Percentiles rank a stretch among this genome's conserved stretches.
Conservation (phyloP, 2,113 vertebrate genomes). For the Myrmecophaga tridactyla region DNA sequence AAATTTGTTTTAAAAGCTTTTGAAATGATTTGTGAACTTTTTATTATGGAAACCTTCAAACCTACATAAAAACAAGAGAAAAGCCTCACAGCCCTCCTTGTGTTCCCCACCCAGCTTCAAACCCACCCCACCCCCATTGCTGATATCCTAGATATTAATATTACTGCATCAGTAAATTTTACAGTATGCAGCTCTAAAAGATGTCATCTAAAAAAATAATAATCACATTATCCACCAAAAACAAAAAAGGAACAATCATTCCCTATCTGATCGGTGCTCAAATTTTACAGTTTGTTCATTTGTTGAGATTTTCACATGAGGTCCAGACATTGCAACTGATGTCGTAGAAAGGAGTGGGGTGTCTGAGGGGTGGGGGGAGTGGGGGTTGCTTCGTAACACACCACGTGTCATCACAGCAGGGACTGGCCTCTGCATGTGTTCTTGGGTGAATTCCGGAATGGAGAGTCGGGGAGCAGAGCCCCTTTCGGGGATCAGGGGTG, state of each 20-base stretch:
- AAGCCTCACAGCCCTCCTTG: rapidly evolving
- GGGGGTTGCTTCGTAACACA: neutral
- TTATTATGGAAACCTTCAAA: neutral
- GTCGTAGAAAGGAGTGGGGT: neutral
- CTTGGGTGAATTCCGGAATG: constrained; percentile 44
- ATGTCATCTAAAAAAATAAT: neutral
- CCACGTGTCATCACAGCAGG: rapidly evolving
- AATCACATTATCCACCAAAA: neutral
- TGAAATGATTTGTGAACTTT: neutral
- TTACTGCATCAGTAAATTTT: neutral
- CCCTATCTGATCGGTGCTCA: neutral
- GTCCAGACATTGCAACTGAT: too few species aligned
- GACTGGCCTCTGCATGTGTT: neutral
- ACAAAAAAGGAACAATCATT: neutral
- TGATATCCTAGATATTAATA: neutral
- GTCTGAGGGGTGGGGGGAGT: rapidly evolving
- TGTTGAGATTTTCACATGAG: neutral
- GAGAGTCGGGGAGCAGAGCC: constrained; percentile 94
- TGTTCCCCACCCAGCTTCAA: neutral
- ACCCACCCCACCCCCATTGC: rapidly evolving
- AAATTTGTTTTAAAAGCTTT: neutral
- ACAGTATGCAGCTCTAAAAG: neutral
- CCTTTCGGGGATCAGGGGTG: constrained; percentile 94
- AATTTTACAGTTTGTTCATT: neutral
- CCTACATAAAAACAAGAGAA: neutral